Evolutionary conservation across 2,113 vertebrate genomes (phyloP), one percentile per base, ranked within the genome.

Genomic region (Datnioides undecimradiatus): DNA sequence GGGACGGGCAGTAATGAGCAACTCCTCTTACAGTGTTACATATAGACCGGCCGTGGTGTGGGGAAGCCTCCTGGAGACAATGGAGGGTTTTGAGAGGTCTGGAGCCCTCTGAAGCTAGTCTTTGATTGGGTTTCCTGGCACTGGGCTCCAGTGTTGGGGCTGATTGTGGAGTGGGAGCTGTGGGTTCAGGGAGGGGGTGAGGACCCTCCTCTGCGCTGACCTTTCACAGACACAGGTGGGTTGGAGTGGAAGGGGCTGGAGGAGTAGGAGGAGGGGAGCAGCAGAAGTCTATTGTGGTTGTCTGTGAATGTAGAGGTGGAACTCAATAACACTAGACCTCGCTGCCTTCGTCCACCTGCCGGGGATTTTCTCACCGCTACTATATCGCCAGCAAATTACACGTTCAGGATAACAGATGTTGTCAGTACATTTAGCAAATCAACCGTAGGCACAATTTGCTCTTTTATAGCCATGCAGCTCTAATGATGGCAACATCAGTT

Each of bases 51-150:
- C 73, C 33, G 36, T 66, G 68, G 83, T 83, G 87, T 83, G 75
- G 88, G 84, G 83, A 90, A 87, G 89, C 89, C 75, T 86, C 83
- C 43, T 5, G 73, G 59, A 87, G 80, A 94, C 93, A 94, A 94
- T 94, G 84, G 83, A 46, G 72, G 85, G 85, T 77, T 90, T 91
- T 90, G 85, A 89, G 86, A 84, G 87, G 81, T 91, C 85, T 79
- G 76, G 64, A 88, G 81, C 66, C 78, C 81, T 86, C 89, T 86
- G 82, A 90, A 92, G 79, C 83, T 80, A 69, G 79, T 88, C 90
- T 94, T 92, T 94, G 92, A 94, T 94, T 93, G 89, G 80, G 90
- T 91, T 93, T 93, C 80, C 91, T 93, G 88, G 85, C 83, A 68
- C 70, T 83, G 82, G 76, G 86, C 70, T 90, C 74, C 88, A 89